Evolutionary conservation across 2,797 vertebrate species (phyloP), one percentile per base, ranked within the genome.

Genomic region (Lacerta viridis): DNA sequence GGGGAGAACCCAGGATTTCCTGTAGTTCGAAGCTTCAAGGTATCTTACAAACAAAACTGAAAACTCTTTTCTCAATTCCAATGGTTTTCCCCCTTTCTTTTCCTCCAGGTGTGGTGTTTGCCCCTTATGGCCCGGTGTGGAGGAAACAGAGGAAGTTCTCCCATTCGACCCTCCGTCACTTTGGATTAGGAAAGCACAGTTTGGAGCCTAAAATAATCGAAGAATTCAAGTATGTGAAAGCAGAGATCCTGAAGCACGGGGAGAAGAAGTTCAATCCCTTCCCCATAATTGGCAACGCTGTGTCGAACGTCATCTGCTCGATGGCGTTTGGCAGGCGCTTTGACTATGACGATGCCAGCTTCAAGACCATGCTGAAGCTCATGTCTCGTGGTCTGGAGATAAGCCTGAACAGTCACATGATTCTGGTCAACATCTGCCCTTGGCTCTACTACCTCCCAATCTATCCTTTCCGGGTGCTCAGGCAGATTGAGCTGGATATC

Each of bases 231-330:
- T 97, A 96, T 4, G 93, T 99, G 89, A 99, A 98, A 89, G 93
- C 95, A 1, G 98, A 99, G 91, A 97, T 99, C 93, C 93, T 97
- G 76, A 97, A 94, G 55, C 96, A 97, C 0, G 96, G 95, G 0
- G 80, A 92, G 4, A 81, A 96, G 41, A 95, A 97, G 0, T 97
- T 99, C 84, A 96, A 96, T 87, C 97, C 96, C 18, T 96, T 96
- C 18, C 96, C 98, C 0, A 95, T 99, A 5, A 96, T 99, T 92
- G 96, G 96, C 92, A 98, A 97, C 0, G 97, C 98, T 0, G 98
- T 99, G 86, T 99, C 99, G 23, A 99, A 99, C 2, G 96, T 99
- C 71, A 99, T 99, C 93, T 99, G 99, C 88, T 98, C 98, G 1
- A 94, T 99, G 95, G 97, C 98, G 90, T 97, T 99, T 29, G 98